Evolutionary conservation across 2,113 vertebrate genomes (phyloP).

Genomic region (Hypanus sabinus): DNA sequence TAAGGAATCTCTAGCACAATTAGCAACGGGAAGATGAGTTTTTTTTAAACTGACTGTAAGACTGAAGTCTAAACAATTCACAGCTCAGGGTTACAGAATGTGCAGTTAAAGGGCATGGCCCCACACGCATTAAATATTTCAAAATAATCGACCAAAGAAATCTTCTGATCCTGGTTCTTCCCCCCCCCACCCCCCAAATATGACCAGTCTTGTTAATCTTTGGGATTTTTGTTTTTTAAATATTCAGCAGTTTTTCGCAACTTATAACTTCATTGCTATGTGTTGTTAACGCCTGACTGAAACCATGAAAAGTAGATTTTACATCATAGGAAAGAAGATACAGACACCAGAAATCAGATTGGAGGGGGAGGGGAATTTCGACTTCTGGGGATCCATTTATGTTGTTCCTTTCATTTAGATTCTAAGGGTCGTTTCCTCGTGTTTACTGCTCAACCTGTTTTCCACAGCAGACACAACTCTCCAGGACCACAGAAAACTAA

Average conservation of each 20-base stretch:
- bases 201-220: not conserved
- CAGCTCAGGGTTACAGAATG: not conserved
- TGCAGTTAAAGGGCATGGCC: not conserved
- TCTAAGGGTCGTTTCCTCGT: not conserved
- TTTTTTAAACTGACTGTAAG: not conserved
- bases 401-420: not conserved
- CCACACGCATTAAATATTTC: not conserved
- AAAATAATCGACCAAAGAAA: not conserved
- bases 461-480: not conserved
- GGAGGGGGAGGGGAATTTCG: not conserved
- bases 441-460: conserved; percentile 4
- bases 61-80: not conserved
- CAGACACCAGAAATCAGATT: no score
- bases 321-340: not conserved
- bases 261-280: not conserved
- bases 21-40: not conserved
- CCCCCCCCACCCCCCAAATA: no score
- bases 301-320: not conserved
- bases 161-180: no score
- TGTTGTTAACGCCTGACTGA: not conserved
- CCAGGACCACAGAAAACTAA: not conserved
- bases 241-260: not conserved
- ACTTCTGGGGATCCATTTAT: not conserved
- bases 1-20: conserved; percentile 11
- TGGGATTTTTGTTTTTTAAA: not conserved